Evolutionary conservation across 2,888 invertebrate species (phyloP), one percentile per base, ranked within the genome.

Genomic region (Drosophila birchii): DNA sequence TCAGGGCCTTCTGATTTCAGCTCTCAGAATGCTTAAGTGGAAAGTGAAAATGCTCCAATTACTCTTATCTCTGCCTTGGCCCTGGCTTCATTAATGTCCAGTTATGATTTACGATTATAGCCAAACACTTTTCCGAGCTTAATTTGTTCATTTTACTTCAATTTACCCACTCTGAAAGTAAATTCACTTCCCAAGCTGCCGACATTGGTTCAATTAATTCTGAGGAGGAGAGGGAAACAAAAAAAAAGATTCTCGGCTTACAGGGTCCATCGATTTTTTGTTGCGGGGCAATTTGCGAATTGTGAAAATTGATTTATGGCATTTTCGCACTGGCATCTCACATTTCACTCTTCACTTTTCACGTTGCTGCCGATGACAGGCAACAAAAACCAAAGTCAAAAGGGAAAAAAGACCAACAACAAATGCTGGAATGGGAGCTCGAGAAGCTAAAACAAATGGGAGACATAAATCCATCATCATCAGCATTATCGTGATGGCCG

Each of bases 381-480:
- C 51, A 45, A 29, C 66, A 66, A 66, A 44, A 38, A 51, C n/a
- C 51, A 38, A 36, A 66, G 66, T 44, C 49, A 44, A 36, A n/a
- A n/a, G 8, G 18, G 39, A 26, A 18, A 9, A 14, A 14, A 34
- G n/a, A 3, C n/a, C 9, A 12, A n/a, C 20, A 23, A 44, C 20
- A 36, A 51, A 14, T 26, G 45, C n/a, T 29, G 3, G 3, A 29
- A 29, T 26, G 36, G 1, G 39, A 47, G 23, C n/a, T 20, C 16
- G 39, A 18, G 18, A 43, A 41, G 67, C 76, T 59, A 53, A 61
- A 79, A 75, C 69, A 79, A 80, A 77, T 80, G 74, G 63, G 38
- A 51, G 59, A 43, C 75, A 79, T 79, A 75, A 79, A 80, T 82
- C 77, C 83, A 82, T 82, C 80, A 80, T 69, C 59, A 76, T 71